phyloP scores from a whole-genome alignment of 2,113 vertebrate genomes.

The Gracilinanus agilis region DNA sequence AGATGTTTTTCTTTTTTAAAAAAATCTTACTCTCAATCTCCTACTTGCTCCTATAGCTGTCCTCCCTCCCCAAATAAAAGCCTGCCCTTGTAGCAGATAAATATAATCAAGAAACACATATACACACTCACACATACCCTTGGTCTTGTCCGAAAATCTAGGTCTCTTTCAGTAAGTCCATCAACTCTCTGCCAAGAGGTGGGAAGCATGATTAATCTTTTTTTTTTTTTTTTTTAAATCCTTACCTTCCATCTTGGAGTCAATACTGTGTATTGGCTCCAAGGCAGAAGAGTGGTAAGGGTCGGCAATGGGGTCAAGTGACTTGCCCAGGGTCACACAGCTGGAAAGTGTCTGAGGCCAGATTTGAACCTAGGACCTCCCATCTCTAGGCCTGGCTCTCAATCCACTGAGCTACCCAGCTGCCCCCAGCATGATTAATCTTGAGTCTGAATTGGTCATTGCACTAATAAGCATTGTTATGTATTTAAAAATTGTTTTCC shows the following conservation, averaged over 20 bases:
- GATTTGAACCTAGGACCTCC: no score
- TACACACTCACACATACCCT: no score
- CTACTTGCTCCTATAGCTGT: not conserved
- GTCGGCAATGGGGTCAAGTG: no score
- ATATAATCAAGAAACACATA: not conserved
- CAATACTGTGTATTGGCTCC: no score
- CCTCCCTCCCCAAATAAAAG: not conserved
- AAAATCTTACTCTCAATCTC: not conserved
- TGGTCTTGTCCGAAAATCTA: not conserved
- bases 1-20: not conserved
- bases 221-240: no score
- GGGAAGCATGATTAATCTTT: not conserved
- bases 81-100: not conserved
- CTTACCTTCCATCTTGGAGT: no score
- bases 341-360: no score
- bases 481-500: not conserved
- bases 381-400: no score
- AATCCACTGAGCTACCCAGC: no score
- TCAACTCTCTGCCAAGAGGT: not conserved
- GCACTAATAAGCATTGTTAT: not conserved
- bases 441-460: not conserved
- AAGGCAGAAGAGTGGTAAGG: no score
- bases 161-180: not conserved
- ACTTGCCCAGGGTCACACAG: no score
- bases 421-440: no score